Base-by-base conservation (phyloP, 2,113 vertebrate genomes). In the Oriolus oriolus region DNA sequence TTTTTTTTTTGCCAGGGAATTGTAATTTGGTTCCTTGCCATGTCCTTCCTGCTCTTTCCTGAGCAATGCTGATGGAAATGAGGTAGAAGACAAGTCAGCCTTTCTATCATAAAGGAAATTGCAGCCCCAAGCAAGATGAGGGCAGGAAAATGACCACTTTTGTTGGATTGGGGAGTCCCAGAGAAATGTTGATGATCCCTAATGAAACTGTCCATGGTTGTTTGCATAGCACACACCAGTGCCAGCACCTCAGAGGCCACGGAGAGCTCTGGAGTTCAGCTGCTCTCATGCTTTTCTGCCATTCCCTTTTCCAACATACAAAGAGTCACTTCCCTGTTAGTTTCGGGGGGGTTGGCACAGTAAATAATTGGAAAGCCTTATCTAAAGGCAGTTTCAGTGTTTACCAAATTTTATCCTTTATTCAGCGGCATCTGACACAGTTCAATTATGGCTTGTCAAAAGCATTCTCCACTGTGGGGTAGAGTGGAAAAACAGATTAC, bases 401-500 rank as follows among this genome's bases (percentile, higher is more conserved):
- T 90, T 92, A 63, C 52, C 45, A 90, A 7, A 85, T 70, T 63
- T 93, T 73, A 81, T 83, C 87, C 69, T 81, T 92, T 96, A 27
- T 87, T 76, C 93, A 57, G 56, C 91, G 66, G 57, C 74, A 76
- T 84, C 84, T 31, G 17, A 91, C 90, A 94, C 87, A 84, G 85
- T 95, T 97, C 92, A 94, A 18, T 96, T 96, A 68, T 28, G 71
- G 83, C 87, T 98, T 97, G 93, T 96, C 94, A 90, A 92, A 97
- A 87, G 94, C 78, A 96, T 97, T 98, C 93, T 97, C 87, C 88
- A 63, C 90, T 91, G 74, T 49, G 59, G 90, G 71, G 74, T 13
- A 69, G 73, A 95, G 66, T 94, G 89, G 90, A 95, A 96, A 94
- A 97, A 24, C 69, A 83, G 90, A 77, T 96, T 92, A 75, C 31